Evolutionary conservation across 1,140 invertebrate species (phyloP).

Genomic region (Helicoverpa armigera): DNA sequence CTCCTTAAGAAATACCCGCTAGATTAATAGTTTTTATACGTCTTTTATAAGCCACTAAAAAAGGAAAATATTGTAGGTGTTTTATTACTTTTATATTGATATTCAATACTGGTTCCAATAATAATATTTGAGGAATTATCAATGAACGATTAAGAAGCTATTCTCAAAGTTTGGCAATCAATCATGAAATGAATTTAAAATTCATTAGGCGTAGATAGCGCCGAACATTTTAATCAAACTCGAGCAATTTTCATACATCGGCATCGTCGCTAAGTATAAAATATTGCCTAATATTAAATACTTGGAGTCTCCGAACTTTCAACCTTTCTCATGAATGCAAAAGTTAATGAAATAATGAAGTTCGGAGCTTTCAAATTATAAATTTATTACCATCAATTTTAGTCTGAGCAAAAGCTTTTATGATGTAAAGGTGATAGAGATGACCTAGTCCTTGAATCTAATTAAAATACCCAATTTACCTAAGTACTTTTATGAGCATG

Average conservation of each 20-base stretch:
- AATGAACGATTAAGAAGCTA: too few species aligned
- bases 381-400: conserved; percentile 21
- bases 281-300: neutral
- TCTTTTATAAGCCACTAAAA: neutral
- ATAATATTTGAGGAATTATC: too few species aligned
- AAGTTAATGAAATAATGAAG: conserved; percentile 34
- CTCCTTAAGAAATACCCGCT: neutral
- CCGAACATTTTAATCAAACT: conserved; percentile 9
- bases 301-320: neutral
- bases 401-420: conserved; percentile 7
- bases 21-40: conserved; percentile 20
- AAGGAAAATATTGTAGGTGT: neutral
- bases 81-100: too few species aligned
- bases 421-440: neutral
- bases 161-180: neutral
- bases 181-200: conserved; percentile 2
- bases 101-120: too few species aligned
- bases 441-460: neutral
- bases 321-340: conserved; percentile 19
- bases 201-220: neutral
- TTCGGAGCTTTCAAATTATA: conserved; percentile 19
- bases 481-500: too few species aligned
- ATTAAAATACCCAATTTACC: neutral
- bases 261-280: conserved; percentile 10
- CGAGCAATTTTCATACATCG: conserved; percentile 10